Percentiles rank a stretch among this genome's conserved stretches.
Evolutionary conservation across 2,797 vertebrate species (phyloP).

Genomic region (Tokudaia tokunoshimensis): DNA sequence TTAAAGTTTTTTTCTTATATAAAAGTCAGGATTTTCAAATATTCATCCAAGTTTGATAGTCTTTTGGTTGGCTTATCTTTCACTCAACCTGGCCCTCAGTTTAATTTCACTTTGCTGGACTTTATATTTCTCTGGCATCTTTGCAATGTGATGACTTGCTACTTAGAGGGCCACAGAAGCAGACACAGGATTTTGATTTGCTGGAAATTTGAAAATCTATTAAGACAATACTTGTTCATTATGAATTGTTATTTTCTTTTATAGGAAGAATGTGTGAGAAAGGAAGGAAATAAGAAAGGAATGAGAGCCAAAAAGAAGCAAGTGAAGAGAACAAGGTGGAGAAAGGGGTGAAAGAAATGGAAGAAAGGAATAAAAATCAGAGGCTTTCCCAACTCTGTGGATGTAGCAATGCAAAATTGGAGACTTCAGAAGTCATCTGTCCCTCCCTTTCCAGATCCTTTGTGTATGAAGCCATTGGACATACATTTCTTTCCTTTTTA

Average conservation of each 20-base stretch:
- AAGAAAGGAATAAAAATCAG: not conserved
- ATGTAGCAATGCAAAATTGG: not conserved
- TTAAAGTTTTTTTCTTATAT: not conserved
- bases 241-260: not conserved
- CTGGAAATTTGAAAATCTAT: constrained; percentile 46
- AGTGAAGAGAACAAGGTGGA: not conserved
- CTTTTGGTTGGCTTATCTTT: constrained; percentile 63
- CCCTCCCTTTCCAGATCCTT: not conserved
- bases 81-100: not conserved
- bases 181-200: not conserved
- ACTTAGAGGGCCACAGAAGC: not conserved
- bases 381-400: not conserved
- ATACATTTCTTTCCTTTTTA: not conserved
- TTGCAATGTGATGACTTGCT: constrained; percentile 20
- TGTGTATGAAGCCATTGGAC: not conserved
- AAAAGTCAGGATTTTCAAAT: constrained; percentile 50
- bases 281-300: fast-evolving
- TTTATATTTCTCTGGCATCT: constrained; percentile 40
- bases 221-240: not conserved
- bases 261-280: not conserved
- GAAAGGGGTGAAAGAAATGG: not conserved
- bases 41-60: constrained; percentile 32
- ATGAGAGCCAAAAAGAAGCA: not conserved
- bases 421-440: not conserved
- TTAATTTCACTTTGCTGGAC: constrained; percentile 60